phyloP scores from a whole-genome alignment of 2,888 invertebrate species.

The Metacarcinus magister region DNA sequence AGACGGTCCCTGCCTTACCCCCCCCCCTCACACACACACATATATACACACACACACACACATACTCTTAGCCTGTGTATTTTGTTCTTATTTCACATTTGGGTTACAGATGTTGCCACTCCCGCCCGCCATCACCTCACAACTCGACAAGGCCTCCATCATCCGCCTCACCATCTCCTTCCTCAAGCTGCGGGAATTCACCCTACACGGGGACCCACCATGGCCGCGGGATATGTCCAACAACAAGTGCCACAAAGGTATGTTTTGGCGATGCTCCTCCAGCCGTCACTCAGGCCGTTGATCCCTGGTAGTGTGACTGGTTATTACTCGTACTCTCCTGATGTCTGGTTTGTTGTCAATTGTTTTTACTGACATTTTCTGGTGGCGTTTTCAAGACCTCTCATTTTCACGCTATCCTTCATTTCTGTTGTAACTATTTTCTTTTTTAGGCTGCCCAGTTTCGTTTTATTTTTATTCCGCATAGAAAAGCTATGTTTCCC shows the following conservation, averaged over 20 bases:
- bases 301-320: not conserved
- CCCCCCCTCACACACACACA: too few species aligned
- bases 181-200: constrained; percentile 97
- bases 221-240: constrained; percentile 90
- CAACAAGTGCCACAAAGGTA: constrained; percentile 83
- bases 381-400: too few species aligned
- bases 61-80: not conserved
- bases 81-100: not conserved
- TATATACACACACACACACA: too few species aligned
- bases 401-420: not conserved
- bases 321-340: too few species aligned
- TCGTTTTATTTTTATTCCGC: not conserved
- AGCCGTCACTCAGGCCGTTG: not conserved
- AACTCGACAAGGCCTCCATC: constrained; percentile 96
- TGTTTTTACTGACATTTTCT: too few species aligned
- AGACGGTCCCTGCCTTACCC: too few species aligned
- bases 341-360: too few species aligned
- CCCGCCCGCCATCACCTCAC: constrained; percentile 95
- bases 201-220: constrained; percentile 97
- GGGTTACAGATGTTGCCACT: constrained; percentile 91
- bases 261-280: not conserved
- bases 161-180: constrained; percentile 98
- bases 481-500: too few species aligned
- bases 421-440: not conserved
- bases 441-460: not conserved